Evolutionary conservation across 2,888 invertebrate species (phyloP).

Genomic region (Halictus quadricinctus): DNA sequence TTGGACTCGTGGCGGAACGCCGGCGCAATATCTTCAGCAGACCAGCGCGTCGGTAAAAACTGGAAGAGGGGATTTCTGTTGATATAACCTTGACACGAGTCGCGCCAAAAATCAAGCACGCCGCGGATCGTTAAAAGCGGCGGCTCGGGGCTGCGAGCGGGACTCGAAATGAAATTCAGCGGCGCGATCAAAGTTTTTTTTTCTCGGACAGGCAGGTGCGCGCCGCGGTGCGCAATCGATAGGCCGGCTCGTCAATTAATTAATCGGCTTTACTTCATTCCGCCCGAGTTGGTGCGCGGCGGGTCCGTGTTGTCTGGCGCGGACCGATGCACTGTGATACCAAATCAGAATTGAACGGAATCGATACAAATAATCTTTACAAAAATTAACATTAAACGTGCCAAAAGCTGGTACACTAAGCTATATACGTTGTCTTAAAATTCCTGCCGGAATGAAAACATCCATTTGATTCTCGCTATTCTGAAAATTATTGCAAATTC

Average conservation of each 20-base stretch:
- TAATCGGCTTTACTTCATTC: conserved; percentile 10
- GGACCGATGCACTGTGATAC: too few relatives aligned
- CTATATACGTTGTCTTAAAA: too few relatives aligned
- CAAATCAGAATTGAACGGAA: neutral
- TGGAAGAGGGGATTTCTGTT: conserved; percentile 35
- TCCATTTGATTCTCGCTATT: too few relatives aligned
- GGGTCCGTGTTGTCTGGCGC: neutral
- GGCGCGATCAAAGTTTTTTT: conserved; percentile 42
- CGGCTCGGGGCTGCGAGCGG: neutral
- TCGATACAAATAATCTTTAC: neutral
- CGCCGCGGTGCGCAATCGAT: conserved; percentile 24
- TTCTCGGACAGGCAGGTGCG: conserved; percentile 1
- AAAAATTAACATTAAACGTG: neutral
- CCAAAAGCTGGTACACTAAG: too few relatives aligned
- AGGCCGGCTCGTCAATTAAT: conserved; percentile 33
- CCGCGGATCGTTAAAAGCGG: conserved; percentile 59
- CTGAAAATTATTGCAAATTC: neutral
- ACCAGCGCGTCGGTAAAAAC: neutral
- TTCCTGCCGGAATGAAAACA: too few relatives aligned
- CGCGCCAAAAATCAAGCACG: conserved; percentile 52
- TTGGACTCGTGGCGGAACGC: neutral
- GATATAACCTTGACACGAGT: conserved; percentile 56
- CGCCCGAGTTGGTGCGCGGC: neutral
- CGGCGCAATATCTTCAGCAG: conserved; percentile 15
- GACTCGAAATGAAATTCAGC: conserved; percentile 49